A percentile compares a stretch with the other conserved stretches of the same genome.
phyloP scores from a whole-genome alignment of 2,113 vertebrate species.

The Rattus norvegicus region GRCr8 NC_086021.1:161656501-161657000 shows the following conservation, averaged over 20 bases:
- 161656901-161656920: background rate
- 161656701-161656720: background rate
- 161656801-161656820: background rate
- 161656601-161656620: background rate
- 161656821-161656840: background rate
- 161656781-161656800: background rate
- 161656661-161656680: no score
- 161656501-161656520: no score
- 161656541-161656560: background rate
- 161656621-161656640: background rate
- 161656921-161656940: background rate
- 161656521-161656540: background rate
- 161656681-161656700: no score
- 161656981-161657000: no score
- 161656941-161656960: background rate
- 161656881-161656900: background rate
- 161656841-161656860: background rate
- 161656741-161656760: background rate
- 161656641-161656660: background rate
- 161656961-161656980: background rate
- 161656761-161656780: background rate
- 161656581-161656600: background rate
- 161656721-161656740: background rate
- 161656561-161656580: background rate
- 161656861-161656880: background rate